These are phyloP conservation scores for Chelmon rostratus DNA, from an alignment of 2,797 vertebrate species.

Conservation along the genomic window DNA sequence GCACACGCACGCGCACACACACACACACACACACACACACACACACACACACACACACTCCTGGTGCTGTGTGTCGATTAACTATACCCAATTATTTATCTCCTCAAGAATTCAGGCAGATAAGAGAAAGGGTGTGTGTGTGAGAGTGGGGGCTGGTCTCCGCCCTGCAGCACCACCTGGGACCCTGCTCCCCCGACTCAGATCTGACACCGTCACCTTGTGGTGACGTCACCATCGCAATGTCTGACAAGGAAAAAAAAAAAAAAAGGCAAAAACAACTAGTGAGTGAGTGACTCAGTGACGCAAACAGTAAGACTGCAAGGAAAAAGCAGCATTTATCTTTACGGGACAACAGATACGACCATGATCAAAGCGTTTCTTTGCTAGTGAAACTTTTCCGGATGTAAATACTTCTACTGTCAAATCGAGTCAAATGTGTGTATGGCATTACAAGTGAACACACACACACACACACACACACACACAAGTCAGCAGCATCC, in stretches of 20 bases:
- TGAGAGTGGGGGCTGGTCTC: conserved; percentile 7
- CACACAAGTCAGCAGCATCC: conserved; percentile 12
- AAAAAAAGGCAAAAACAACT: neutral
- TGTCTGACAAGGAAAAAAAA: neutral
- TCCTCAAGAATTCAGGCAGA: conserved; percentile 55
- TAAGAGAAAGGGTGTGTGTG: conserved; percentile 37
- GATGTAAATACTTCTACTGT: conserved; percentile 11
- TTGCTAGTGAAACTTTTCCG: conserved; percentile 22
- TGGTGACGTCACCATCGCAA: conserved; percentile 22
- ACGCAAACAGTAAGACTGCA: conserved; percentile 28
- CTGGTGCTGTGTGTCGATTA: conserved; percentile 48
- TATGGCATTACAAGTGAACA: neutral
- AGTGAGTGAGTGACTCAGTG: conserved; percentile 25
- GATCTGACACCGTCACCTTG: conserved; percentile 23
- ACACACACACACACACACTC: neutral
- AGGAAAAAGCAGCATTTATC: conserved; percentile 46
- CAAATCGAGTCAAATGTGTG: conserved; percentile 21
- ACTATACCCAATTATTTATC: conserved; percentile 61
- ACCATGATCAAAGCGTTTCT: conserved; percentile 47
- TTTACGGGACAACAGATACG: neutral
- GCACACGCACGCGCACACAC: conserved; percentile 4
- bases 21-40: conserved; percentile 19
- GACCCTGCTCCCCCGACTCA: conserved; percentile 28
- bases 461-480: conserved; percentile 12
- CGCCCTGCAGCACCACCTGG: conserved; percentile 60